phyloP scores from a whole-genome alignment of 2,888 invertebrate genomes.

The Notodonta ziczac region DNA sequence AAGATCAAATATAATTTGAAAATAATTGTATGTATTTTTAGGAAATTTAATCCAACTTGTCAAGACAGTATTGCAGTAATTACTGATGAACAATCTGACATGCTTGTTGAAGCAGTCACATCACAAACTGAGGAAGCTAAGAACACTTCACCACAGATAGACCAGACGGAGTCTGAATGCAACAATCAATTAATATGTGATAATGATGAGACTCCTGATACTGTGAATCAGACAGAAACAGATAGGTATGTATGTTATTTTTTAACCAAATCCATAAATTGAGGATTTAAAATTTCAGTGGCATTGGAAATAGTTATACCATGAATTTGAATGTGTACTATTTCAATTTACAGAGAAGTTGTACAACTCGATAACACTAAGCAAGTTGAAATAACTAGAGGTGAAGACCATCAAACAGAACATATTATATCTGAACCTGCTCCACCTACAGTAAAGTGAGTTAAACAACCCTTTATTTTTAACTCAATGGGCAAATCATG shows the following conservation, averaged over 20 bases:
- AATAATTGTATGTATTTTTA: no score
- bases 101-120: background rate
- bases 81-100: background rate
- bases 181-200: background rate
- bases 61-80: background rate
- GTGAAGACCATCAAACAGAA: slow-evolving; percentile 5
- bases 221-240: background rate
- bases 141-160: background rate
- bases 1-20: no score
- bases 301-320: no score
- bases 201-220: background rate
- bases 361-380: background rate
- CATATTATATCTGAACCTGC: slow-evolving; percentile 35
- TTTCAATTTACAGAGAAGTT: background rate
- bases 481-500: no score
- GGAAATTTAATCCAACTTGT: background rate
- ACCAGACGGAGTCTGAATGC: background rate
- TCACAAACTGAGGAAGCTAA: slow-evolving; percentile 1
- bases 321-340: background rate
- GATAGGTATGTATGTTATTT: background rate
- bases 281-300: no score
- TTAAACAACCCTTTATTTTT: slow-evolving; percentile 1
- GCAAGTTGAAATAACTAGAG: background rate
- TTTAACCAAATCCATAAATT: no score
- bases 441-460: slow-evolving; percentile 48